Base-by-base conservation (phyloP, 2,113 vertebrate species). In the Dicaeum eximium region DNA sequence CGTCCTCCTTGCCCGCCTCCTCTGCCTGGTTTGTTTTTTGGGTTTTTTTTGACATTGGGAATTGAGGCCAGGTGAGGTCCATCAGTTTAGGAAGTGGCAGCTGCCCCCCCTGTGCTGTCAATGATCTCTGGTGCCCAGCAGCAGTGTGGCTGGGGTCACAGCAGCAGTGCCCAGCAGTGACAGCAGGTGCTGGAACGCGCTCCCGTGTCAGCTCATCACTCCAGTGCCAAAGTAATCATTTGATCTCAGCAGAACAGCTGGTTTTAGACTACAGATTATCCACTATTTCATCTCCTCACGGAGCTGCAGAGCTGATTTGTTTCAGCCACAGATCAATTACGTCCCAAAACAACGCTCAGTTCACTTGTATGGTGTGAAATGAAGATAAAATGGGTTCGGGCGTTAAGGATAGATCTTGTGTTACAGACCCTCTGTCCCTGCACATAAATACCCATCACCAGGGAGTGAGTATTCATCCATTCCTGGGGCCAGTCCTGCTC, bases 201-300 rank as follows among this genome's bases (percentile, higher is more conserved):
- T 97, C 83, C 40, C 50, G 79, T 74, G 70, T 64, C 90, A 93
- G 73, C 38, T 82, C 51, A 96, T 98, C 84, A 56, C 30, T 86
- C 61, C 81, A 42, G 86, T 86, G 83, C 81, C 78, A 71, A 94
- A 94, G 85, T 72, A 87, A 93, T 95, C 35, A 88, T 92, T 87
- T 71, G 91, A 91, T 97, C 89, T 91, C 77, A 50, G 64, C 83
- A 75, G 72, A 95, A 72, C 93, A 97, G 87, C 92, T 95, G 71
- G 78, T 94, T 97, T 91, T 95, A 93, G 96, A 78, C 64, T 65
- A 61, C 25, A 74, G 66, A 89, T 71, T 89, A 88, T 88, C 86
- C 95, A 44, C 86, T 84, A 64, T 73, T 97, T 93, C 87, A 80
- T 96, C 94, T 97, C 91, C 77, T 95, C 81, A 58, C 85, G 88